A percentile compares a stretch with the other conserved stretches of the same genome.
These are phyloP conservation scores for Eilema sororculum DNA, from an alignment of 2,888 invertebrate species.

Conservation along the genomic window DNA sequence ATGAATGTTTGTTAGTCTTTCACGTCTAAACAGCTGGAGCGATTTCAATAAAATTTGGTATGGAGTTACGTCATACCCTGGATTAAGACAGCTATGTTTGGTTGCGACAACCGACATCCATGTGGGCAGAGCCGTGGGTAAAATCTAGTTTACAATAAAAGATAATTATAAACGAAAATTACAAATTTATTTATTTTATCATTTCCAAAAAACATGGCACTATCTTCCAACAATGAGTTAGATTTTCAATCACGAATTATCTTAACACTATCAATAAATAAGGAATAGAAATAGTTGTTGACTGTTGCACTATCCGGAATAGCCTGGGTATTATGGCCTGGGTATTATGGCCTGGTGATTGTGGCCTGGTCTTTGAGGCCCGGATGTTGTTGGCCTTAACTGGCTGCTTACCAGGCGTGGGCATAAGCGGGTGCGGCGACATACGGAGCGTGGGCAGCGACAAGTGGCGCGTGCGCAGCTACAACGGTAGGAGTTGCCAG, in stretches of 20 bases:
- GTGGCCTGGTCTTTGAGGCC: slow-evolving; percentile 42
- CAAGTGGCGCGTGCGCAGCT: slow-evolving; percentile 70
- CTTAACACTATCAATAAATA: slow-evolving; percentile 69
- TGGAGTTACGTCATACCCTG: too few species aligned
- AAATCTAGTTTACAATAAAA: too few species aligned
- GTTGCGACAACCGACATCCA: too few species aligned
- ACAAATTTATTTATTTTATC: slow-evolving; percentile 62
- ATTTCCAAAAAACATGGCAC: slow-evolving; percentile 61
- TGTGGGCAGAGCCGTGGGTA: too few species aligned
- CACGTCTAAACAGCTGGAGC: too few species aligned
- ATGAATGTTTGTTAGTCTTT: too few species aligned
- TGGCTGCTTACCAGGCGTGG: slow-evolving; percentile 73
- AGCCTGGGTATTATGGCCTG: slow-evolving; percentile 37
- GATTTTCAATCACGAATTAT: slow-evolving; percentile 61
- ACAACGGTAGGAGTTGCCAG: slow-evolving; percentile 75
- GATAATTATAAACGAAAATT: slow-evolving; percentile 16
- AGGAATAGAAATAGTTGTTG: slow-evolving; percentile 58
- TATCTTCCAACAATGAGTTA: slow-evolving; percentile 65
- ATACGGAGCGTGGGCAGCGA: slow-evolving; percentile 71
- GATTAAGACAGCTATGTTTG: too few species aligned
- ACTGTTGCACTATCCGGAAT: slow-evolving; percentile 75
- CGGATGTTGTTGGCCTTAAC: slow-evolving; percentile 45
- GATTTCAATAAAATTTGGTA: too few species aligned
- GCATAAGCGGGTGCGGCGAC: slow-evolving; percentile 71
- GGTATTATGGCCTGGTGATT: slow-evolving; percentile 34